Evolutionary conservation across 2,888 invertebrate genomes (phyloP), one percentile per base, ranked within the genome.

Genomic region (Machimus atricapillus): DNA sequence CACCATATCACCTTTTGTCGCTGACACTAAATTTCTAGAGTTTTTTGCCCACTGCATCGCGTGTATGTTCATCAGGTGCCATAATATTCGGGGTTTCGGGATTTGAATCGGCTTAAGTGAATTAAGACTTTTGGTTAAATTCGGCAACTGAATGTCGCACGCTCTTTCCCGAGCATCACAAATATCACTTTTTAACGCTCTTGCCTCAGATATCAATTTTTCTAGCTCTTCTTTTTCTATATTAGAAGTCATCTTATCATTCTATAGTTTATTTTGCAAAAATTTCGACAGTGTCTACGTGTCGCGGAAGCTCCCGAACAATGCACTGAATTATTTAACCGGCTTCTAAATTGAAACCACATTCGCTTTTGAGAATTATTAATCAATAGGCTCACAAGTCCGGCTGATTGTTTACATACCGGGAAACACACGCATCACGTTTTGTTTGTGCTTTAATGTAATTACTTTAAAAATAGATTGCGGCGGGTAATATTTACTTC

Each of bases 31-130:
- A 94, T 98, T 98, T 94, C 98, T 96, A 90, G 98, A 98, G 93
- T 99, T 98, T 91, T 97, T 97, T 91, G 98, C 98, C 98, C 98
- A 99, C 93, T 99, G 98, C 98, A 99, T 99, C 90, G 99, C 98
- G 94, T 99, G 99, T 93, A 99, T 99, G 95, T 99, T 99, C 91
- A 98, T 98, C 93, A 99, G 95, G 93, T 99, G 99, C 90, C 98
- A 96, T 91, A 99, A 96, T 89, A 98, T 99, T 90, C 98, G 95
- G 91, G 98, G 95, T 91, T 98, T 98, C 91, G 98, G 97, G 98
- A 99, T 98, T 94, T 98, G 98, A 94, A 99, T 98, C 93, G 98
- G 96, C 74, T 98, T 98, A 93, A 99, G 97, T 89, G 98, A 97
- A 93, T 99, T 98, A 94, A 99, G 95, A 94, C 96, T 97, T 91